A percentile compares a stretch with the other conserved stretches of the same genome.
These are phyloP conservation scores for Drosophila sulfurigaster DNA, from an alignment of 1,140 invertebrate species.

Conservation along the genomic window DNA sequence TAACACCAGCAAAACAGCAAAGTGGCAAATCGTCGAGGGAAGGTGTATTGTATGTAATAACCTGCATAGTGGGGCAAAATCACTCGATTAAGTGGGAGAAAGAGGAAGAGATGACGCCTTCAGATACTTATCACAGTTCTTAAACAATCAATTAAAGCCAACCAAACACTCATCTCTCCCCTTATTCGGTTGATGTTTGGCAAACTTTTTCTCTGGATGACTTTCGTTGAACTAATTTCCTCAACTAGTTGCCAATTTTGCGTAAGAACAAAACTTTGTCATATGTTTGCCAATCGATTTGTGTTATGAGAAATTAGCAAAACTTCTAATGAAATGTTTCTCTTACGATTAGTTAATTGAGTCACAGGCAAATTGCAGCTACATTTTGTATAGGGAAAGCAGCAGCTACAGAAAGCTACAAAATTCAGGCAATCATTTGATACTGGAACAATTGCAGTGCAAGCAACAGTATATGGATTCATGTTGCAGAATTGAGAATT, in stretches of 20 bases:
- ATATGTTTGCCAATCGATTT: constrained; percentile 9
- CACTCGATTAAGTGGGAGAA: background rate
- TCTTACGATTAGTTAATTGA: constrained; percentile 4
- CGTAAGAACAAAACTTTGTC: constrained; percentile 9
- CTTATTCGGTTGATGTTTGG: constrained; percentile 13
- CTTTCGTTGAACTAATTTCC: constrained; percentile 35
- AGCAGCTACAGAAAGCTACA: background rate
- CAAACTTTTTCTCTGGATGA: background rate
- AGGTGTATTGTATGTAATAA: background rate
- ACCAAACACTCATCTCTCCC: background rate
- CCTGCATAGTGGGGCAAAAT: constrained; percentile 38
- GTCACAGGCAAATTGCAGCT: background rate
- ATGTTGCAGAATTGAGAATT: too few relatives aligned
- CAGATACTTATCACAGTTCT: constrained; percentile 47
- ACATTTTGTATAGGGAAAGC: background rate
- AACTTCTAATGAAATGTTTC: constrained; percentile 2
- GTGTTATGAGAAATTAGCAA: background rate
- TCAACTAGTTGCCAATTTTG: constrained; percentile 25
- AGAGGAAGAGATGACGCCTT: background rate
- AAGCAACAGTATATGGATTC: too few relatives aligned
- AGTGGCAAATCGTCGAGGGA: background rate
- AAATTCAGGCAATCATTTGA: too few relatives aligned
- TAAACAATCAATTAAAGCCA: constrained; percentile 46
- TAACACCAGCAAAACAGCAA: constrained; percentile 59
- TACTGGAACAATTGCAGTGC: too few relatives aligned